Conservation (phyloP, 2,888 invertebrate genomes). For the Andrena haemorrhoa region DNA sequence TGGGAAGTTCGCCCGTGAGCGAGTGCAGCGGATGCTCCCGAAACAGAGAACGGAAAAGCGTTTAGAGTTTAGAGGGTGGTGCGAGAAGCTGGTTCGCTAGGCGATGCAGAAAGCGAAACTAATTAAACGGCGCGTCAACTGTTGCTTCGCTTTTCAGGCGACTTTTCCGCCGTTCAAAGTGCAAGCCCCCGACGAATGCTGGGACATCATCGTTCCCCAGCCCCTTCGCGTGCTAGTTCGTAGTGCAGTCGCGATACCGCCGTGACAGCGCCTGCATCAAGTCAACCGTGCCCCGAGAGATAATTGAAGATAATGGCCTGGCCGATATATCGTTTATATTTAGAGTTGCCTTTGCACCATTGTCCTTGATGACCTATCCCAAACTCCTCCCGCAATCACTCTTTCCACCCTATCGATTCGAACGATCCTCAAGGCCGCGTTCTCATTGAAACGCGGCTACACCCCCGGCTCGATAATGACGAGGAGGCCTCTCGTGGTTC, state of each 20-base stretch:
- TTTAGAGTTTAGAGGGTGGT: slow-evolving; percentile 20
- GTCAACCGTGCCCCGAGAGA: slow-evolving; percentile 47
- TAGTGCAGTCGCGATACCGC: slow-evolving; percentile 16
- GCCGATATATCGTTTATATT: slow-evolving; percentile 45
- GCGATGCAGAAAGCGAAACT: slow-evolving; percentile 38
- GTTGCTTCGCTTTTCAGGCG: slow-evolving; percentile 51
- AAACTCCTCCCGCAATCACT: slow-evolving; percentile 6
- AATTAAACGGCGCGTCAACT: slow-evolving; percentile 58
- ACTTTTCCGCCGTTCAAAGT: slow-evolving; percentile 54
- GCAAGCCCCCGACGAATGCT: slow-evolving; percentile 12
- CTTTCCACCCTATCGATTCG: slow-evolving; percentile 12
- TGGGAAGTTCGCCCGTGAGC: slow-evolving; percentile 12
- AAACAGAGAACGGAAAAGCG: slow-evolving; percentile 19
- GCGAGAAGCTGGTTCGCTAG: neutral
- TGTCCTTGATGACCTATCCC: slow-evolving; percentile 43
- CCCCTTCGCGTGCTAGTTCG: neutral
- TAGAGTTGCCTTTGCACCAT: slow-evolving; percentile 34
- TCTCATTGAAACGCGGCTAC: neutral
- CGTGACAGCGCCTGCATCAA: slow-evolving; percentile 23
- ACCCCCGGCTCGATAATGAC: neutral
- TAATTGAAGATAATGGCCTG: slow-evolving; percentile 54
- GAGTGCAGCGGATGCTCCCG: slow-evolving; percentile 7
- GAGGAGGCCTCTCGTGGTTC: neutral
- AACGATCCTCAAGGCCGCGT: slow-evolving; percentile 8
- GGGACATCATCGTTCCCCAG: slow-evolving; percentile 8